Conservation (phyloP, 2,113 vertebrate species). For the Cryptomyrus ogoouensis region DNA sequence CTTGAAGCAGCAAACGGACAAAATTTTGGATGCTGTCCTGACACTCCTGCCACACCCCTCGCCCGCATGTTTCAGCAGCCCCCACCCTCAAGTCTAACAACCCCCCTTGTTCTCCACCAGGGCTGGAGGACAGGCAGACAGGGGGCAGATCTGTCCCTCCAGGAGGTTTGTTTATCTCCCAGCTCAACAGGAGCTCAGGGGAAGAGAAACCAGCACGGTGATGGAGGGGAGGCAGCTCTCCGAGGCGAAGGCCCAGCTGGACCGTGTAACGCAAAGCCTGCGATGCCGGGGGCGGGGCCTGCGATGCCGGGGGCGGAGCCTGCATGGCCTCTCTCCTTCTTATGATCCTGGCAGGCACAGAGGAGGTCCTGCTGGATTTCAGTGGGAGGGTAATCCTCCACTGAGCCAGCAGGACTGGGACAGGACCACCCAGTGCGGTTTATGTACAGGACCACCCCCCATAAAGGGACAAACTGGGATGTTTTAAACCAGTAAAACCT, state of each 20-base stretch:
- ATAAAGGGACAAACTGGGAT: background rate
- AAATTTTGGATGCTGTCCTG: background rate
- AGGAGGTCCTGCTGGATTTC: background rate
- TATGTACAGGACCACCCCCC: background rate
- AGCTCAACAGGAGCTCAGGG: background rate
- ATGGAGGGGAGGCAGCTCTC: background rate
- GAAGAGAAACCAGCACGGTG: background rate
- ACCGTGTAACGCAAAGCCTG: background rate
- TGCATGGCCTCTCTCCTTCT: background rate
- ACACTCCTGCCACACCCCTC: background rate
- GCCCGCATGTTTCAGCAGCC: background rate
- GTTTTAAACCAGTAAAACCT: background rate
- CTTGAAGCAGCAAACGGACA: background rate
- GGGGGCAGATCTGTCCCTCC: background rate
- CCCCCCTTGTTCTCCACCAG: background rate
- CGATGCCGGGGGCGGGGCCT: background rate
- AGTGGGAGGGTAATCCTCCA: background rate
- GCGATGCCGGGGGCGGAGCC: background rate
- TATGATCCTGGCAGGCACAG: background rate
- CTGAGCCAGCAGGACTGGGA: background rate
- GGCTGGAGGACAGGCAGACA: background rate
- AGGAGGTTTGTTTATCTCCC: background rate
- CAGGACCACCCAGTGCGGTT: slow-evolving; percentile 16
- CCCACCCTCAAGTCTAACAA: background rate
- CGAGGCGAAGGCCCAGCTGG: background rate